phyloP scores from a whole-genome alignment of 2,797 vertebrate species.

The Streptopelia turtur region DNA sequence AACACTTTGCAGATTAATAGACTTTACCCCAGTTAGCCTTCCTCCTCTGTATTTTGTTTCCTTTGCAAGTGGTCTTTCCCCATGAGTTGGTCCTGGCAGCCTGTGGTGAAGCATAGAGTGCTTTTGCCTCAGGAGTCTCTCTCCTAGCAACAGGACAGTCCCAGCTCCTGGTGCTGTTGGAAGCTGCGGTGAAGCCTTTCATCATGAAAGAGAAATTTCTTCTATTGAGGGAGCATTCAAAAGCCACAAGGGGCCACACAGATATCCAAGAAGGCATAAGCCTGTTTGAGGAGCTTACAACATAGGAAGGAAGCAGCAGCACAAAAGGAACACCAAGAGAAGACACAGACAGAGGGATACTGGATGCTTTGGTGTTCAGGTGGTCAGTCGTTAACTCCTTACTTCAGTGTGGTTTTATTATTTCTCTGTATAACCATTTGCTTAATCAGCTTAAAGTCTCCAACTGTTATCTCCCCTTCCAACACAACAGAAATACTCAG shows the following conservation, averaged over 20 bases:
- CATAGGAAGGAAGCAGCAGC: neutral
- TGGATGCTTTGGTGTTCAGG: neutral
- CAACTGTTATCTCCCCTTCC: neutral
- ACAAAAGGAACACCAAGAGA: neutral
- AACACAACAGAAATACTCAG: neutral
- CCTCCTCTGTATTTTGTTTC: neutral
- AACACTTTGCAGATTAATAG: neutral
- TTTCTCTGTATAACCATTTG: neutral
- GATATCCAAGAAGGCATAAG: neutral
- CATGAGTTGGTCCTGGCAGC: neutral
- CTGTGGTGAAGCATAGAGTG: accelerated
- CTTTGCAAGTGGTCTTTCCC: neutral
- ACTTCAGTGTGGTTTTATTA: neutral
- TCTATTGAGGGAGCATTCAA: neutral
- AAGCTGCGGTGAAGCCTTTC: neutral
- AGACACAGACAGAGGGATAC: neutral
- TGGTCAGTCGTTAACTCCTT: neutral
- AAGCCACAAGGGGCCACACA: neutral
- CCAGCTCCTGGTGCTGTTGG: neutral
- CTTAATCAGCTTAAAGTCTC: neutral
- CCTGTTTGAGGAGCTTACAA: neutral
- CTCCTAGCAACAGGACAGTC: neutral
- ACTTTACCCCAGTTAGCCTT: neutral
- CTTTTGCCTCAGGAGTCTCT: neutral
- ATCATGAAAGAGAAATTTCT: neutral